Conservation (phyloP, 2,888 invertebrate species). For the Falcaria lacertinaria region DNA sequence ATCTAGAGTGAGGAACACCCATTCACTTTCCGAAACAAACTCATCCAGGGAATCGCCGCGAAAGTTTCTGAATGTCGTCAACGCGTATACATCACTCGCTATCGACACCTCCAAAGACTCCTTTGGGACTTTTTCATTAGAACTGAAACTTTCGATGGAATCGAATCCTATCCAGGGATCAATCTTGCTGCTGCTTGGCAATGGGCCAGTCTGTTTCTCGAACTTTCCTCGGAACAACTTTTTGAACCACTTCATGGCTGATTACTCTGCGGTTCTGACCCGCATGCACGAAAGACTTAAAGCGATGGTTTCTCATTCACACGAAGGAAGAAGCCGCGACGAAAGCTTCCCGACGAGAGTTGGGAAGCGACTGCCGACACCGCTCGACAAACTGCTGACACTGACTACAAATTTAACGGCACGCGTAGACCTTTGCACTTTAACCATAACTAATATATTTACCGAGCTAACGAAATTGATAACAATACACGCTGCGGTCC, state of each 20-base stretch:
- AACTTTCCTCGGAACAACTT: constrained; percentile 79
- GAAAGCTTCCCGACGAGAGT: constrained; percentile 32
- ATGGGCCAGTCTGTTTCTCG: constrained; percentile 59
- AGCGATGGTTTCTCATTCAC: constrained; percentile 81
- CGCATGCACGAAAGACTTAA: constrained; percentile 81
- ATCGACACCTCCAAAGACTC: constrained; percentile 23
- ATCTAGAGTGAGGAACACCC: constrained; percentile 56
- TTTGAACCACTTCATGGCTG: constrained; percentile 83
- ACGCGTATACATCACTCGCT: constrained; percentile 46
- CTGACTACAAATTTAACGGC: constrained; percentile 48
- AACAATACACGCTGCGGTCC: constrained; percentile 51
- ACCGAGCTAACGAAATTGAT: constrained; percentile 57
- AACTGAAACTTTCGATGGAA: constrained; percentile 22
- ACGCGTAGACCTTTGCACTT: constrained; percentile 74
- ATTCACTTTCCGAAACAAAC: constrained; percentile 60
- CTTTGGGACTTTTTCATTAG: constrained; percentile 14
- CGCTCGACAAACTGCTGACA: no score
- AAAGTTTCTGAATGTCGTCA: constrained; percentile 65
- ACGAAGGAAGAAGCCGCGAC: constrained; percentile 25
- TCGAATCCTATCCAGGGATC: constrained; percentile 32
- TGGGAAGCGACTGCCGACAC: constrained; percentile 40
- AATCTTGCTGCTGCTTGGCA: constrained; percentile 20
- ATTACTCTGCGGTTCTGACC: constrained; percentile 81
- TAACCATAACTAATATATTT: constrained; percentile 66
- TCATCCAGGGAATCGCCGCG: constrained; percentile 50